phyloP scores from a whole-genome alignment of 2,888 invertebrate genomes.

The Phyto melanocephala region DNA sequence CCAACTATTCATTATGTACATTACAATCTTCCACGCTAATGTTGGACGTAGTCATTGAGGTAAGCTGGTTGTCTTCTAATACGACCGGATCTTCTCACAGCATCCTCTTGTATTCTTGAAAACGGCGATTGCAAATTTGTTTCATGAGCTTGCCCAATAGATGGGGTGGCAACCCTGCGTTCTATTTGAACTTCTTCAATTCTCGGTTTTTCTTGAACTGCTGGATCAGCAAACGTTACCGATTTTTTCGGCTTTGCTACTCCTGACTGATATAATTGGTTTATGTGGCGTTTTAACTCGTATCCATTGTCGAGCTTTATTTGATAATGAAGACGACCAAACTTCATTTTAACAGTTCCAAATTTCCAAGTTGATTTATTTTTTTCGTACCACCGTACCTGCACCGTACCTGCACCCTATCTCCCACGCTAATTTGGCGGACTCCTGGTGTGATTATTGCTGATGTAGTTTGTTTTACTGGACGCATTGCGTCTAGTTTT shows the following conservation, averaged over 20 bases:
- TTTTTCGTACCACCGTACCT: neutral
- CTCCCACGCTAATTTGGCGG: conserved; percentile 37
- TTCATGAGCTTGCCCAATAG: neutral
- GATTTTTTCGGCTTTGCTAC: neutral
- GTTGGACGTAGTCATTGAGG: neutral
- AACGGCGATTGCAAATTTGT: neutral
- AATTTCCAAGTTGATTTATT: conserved; percentile 52
- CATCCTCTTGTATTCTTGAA: neutral
- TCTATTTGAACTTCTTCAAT: conserved; percentile 1
- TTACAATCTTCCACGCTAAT: conserved; percentile 1
- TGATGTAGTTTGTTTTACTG: conserved; percentile 1
- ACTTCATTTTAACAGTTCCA: conserved; percentile 35
- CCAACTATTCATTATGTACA: too few species aligned
- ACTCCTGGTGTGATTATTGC: neutral
- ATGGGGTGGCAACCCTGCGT: neutral
- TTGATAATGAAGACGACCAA: conserved; percentile 44
- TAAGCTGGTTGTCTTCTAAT: neutral
- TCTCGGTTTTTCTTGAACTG: neutral
- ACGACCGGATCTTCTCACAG: neutral
- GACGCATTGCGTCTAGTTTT: conserved; percentile 26
- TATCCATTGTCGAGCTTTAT: conserved; percentile 52
- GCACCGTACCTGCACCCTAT: conserved; percentile 38
- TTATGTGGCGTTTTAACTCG: conserved; percentile 50
- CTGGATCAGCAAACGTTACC: neutral
- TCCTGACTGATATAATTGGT: conserved; percentile 14